These are phyloP conservation scores for Indri indri DNA, from an alignment of 2,113 vertebrate species.

Conservation along the genomic window DNA sequence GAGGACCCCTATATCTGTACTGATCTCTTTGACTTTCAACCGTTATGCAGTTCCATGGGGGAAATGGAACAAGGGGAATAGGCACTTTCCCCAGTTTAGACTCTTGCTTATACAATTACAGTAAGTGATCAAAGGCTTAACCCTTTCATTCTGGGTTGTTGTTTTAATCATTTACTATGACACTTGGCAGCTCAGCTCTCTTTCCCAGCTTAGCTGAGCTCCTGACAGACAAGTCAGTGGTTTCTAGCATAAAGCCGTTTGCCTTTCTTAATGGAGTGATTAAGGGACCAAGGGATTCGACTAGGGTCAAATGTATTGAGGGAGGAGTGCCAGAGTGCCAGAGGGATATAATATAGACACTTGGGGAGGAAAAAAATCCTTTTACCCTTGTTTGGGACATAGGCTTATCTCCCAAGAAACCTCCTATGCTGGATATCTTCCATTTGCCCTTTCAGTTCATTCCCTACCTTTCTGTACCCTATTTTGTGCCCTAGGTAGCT, in stretches of 20 bases:
- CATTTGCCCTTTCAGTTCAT: not conserved
- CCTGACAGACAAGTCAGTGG: not conserved
- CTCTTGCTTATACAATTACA: not conserved
- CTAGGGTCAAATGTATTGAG: not conserved
- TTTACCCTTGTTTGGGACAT: constrained; percentile 8
- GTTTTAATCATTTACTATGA: not conserved
- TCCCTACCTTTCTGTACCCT: not conserved
- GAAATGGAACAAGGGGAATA: not conserved
- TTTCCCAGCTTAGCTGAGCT: not conserved
- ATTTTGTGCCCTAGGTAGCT: not conserved
- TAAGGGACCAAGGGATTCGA: not conserved
- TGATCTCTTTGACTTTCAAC: not conserved
- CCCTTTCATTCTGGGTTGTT: not conserved
- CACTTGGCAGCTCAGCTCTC: not conserved
- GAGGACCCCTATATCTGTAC: not conserved
- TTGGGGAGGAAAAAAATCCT: not conserved
- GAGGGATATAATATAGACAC: not conserved
- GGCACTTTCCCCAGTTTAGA: not conserved
- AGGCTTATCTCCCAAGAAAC: not conserved
- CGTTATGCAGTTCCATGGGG: not conserved
- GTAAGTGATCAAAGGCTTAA: not conserved
- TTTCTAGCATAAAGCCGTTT: constrained; percentile 5
- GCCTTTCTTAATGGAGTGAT: constrained; percentile 2
- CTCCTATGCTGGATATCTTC: not conserved
- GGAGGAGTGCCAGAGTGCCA: not conserved